Conservation (phyloP, 1,140 invertebrate species). For the Eriocheir sinensis region DNA sequence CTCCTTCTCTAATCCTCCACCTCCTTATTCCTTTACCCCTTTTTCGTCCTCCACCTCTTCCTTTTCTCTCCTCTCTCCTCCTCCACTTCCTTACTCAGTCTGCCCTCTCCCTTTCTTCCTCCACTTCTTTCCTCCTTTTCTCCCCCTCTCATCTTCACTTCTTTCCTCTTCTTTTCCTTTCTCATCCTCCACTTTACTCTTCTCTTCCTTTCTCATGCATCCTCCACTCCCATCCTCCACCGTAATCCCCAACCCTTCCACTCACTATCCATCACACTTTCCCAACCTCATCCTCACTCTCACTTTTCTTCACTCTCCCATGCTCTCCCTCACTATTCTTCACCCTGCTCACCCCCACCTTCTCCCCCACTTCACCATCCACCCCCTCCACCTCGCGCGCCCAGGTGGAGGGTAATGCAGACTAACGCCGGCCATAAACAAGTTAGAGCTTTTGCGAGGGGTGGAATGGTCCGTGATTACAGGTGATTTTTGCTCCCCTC, state of each 20-base stretch:
- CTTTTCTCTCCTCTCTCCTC: background rate
- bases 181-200: too few relatives aligned
- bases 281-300: too few relatives aligned
- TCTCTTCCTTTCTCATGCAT: too few relatives aligned
- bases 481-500: conserved; percentile 12
- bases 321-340: too few relatives aligned
- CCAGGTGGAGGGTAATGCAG: background rate
- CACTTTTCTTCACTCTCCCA: background rate
- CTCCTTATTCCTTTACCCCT: background rate
- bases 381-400: background rate
- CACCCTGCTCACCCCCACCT: background rate
- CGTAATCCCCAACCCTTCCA: too few relatives aligned
- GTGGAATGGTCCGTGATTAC: background rate
- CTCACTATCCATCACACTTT: too few relatives aligned
- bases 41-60: background rate
- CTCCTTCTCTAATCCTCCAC: background rate
- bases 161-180: too few relatives aligned
- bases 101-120: background rate
- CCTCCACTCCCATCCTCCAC: too few relatives aligned
- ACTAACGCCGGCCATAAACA: background rate
- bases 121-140: background rate
- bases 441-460: background rate
- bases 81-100: background rate
- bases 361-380: background rate
- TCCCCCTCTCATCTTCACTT: background rate